phyloP scores from a whole-genome alignment of 2,113 vertebrate species.

The Struthio camelus region DNA sequence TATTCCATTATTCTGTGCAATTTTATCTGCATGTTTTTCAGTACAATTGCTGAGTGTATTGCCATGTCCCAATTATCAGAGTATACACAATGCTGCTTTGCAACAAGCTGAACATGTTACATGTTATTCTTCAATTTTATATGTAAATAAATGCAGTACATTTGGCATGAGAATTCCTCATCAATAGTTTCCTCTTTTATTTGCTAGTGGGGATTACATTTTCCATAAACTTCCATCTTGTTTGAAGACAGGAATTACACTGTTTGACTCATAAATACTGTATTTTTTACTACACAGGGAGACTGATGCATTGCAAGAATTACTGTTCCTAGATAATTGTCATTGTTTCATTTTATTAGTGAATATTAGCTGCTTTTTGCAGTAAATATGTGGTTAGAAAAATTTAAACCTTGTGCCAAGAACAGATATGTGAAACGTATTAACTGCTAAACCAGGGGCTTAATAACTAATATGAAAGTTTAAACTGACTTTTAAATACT shows the following conservation, averaged over 20 bases:
- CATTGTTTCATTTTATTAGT: not conserved
- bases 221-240: not conserved
- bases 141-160: not conserved
- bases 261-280: not conserved
- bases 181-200: not conserved
- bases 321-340: not conserved
- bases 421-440: constrained; percentile 7
- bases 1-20: not conserved
- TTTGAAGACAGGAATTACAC: not conserved
- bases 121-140: constrained; percentile 18
- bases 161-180: not conserved
- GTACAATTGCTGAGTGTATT: not conserved
- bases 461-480: constrained; percentile 15
- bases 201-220: not conserved
- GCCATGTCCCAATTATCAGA: not conserved
- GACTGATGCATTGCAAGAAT: not conserved
- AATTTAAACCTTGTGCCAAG: constrained; percentile 31
- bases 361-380: constrained; percentile 21
- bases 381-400: constrained; percentile 30
- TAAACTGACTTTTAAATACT: not conserved
- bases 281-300: not conserved
- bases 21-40: not conserved
- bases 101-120: not conserved
- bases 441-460: not conserved
- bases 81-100: not conserved